A percentile compares a stretch with the other conserved stretches of the same genome.
Conservation (phyloP, 2,797 vertebrate genomes). For the Myiotriccus ornatus region DNA sequence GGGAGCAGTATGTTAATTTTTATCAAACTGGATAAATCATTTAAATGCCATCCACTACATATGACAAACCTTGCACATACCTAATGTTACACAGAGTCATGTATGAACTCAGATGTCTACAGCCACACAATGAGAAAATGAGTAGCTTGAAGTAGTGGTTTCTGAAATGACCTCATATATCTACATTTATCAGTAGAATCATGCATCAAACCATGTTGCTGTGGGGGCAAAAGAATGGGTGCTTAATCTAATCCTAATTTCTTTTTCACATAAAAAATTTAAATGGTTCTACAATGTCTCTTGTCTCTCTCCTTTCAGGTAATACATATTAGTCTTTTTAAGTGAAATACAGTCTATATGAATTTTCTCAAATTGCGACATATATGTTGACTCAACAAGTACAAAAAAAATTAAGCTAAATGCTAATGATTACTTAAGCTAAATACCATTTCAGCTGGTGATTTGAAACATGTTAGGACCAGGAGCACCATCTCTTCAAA, state of each 20-base stretch:
- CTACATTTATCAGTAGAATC: not conserved
- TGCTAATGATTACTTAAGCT: not conserved
- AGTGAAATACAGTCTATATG: not conserved
- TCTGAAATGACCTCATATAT: not conserved
- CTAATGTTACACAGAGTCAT: fast-evolving
- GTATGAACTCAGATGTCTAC: not conserved
- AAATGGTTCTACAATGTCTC: not conserved
- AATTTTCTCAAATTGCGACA: not conserved
- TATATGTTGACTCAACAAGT: not conserved
- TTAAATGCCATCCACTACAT: not conserved
- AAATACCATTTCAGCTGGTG: not conserved
- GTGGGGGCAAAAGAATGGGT: not conserved
- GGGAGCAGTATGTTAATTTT: not conserved
- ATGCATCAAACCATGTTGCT: not conserved
- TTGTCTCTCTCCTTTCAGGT: not conserved
- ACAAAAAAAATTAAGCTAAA: not conserved
- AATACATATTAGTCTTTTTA: not conserved
- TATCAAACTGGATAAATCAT: not conserved
- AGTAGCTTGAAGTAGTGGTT: not conserved
- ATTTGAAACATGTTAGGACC: not conserved
- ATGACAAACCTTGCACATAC: not conserved
- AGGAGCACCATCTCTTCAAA: not conserved
- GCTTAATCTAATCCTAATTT: not conserved
- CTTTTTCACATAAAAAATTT: not conserved
- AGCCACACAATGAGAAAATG: not conserved